Conservation (phyloP, 2,888 invertebrate genomes). For the Elysia crispata region DNA sequence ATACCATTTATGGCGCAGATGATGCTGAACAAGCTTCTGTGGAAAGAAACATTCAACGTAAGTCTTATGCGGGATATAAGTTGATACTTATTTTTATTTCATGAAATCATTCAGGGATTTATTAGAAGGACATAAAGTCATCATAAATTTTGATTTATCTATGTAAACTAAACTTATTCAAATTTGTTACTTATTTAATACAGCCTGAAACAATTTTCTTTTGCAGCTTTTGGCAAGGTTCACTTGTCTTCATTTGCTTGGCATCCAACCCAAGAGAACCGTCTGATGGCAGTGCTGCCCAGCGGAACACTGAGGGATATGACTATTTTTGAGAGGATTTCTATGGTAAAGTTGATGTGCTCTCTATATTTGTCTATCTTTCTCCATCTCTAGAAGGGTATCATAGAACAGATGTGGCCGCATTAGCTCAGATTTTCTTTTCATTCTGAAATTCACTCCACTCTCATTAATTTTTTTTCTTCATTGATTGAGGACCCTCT, state of each 20-base stretch:
- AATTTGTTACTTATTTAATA: not conserved
- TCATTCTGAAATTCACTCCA: no score
- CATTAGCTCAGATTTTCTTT: no score
- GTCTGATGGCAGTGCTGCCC: conserved; percentile 84
- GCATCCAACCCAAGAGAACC: conserved; percentile 90
- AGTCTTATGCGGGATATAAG: no score
- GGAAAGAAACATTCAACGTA: conserved; percentile 81
- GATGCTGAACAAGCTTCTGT: conserved; percentile 88
- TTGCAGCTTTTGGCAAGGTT: conserved; percentile 59
- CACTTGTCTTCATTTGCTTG: conserved; percentile 87
- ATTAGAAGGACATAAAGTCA: not conserved
- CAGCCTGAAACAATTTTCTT: not conserved
- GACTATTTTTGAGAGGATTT: conserved; percentile 88
- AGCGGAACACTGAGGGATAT: conserved; percentile 85
- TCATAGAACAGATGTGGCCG: no score
- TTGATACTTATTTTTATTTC: not conserved
- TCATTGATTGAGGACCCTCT: no score
- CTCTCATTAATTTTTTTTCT: no score
- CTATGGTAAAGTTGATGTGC: conserved; percentile 79
- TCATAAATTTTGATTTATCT: not conserved
- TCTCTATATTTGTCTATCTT: no score
- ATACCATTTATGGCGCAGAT: conserved; percentile 78
- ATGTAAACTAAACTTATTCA: not conserved
- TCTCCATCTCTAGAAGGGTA: no score
- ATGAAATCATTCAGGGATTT: not conserved